These are phyloP conservation scores for Eulithis prunata DNA, from an alignment of 2,888 invertebrate species.

Conservation along the genomic window DNA sequence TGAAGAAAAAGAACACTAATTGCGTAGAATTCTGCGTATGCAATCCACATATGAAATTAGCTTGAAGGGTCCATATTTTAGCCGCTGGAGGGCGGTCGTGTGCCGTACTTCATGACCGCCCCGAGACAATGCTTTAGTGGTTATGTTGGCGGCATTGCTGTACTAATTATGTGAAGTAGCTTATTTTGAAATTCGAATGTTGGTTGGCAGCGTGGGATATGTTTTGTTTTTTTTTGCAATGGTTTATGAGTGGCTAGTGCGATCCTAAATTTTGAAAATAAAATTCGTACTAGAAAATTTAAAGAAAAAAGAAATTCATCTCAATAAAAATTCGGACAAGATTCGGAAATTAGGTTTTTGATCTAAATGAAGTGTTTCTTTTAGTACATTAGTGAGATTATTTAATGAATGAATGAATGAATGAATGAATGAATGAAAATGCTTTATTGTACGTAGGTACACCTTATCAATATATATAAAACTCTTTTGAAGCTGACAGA, in stretches of 20 bases:
- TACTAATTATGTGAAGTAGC: conserved; percentile 34
- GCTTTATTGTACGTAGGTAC: too few relatives aligned
- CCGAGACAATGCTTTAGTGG: conserved; percentile 43
- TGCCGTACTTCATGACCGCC: conserved; percentile 46
- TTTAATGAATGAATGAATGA: too few relatives aligned
- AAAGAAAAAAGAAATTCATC: too few relatives aligned
- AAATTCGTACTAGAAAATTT: too few relatives aligned
- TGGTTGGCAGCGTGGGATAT: conserved; percentile 22
- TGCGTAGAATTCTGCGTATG: conserved; percentile 31
- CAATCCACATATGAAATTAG: conserved; percentile 28
- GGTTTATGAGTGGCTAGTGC: not conserved
- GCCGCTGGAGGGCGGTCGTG: conserved; percentile 43
- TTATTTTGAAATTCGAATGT: conserved; percentile 28
- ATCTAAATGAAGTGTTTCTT: too few relatives aligned
- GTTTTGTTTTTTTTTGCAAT: not conserved
- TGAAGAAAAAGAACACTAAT: conserved; percentile 19
- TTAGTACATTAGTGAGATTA: too few relatives aligned
- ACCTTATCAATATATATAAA: too few relatives aligned
- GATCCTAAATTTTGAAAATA: not conserved
- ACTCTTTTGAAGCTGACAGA: too few relatives aligned
- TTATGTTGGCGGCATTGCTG: conserved; percentile 33
- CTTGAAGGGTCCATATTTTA: conserved; percentile 18
- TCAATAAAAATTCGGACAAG: too few relatives aligned
- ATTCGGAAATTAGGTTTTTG: too few relatives aligned
- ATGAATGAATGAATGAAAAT: too few relatives aligned